These are phyloP conservation scores for Oreortyx pictus DNA, from an alignment of 2,797 vertebrate genomes.

Conservation along the genomic window DNA sequence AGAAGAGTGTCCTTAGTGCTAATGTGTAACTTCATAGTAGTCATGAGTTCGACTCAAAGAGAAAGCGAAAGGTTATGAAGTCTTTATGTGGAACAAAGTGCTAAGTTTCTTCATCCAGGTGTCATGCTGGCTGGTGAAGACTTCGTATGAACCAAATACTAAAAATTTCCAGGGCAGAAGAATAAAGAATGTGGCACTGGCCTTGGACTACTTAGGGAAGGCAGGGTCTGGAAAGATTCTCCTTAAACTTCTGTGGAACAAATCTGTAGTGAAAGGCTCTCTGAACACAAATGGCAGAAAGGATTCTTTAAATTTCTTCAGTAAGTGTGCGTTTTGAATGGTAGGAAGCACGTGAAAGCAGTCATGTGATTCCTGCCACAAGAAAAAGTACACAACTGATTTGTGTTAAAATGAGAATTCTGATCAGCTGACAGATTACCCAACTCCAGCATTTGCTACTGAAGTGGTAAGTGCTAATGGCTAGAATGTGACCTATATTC, in stretches of 20 bases:
- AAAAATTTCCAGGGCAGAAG: not conserved
- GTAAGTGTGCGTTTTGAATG: not conserved
- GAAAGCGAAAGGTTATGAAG: not conserved
- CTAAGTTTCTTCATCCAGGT: not conserved
- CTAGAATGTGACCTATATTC: conserved; percentile 66
- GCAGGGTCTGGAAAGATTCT: not conserved
- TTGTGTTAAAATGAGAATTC: conserved; percentile 41
- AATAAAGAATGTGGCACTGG: not conserved
- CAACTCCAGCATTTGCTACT: conserved; percentile 47
- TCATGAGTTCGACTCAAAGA: conserved; percentile 3
- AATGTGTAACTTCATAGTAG: conserved; percentile 11
- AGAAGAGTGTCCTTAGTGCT: not conserved
- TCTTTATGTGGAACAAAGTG: not conserved
- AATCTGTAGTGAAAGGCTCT: not conserved
- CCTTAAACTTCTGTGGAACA: not conserved
- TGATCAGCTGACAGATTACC: conserved; percentile 47
- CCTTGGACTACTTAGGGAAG: not conserved
- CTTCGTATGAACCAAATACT: not conserved
- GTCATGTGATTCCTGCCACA: not conserved
- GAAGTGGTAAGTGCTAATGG: conserved; percentile 48
- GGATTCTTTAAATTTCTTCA: not conserved
- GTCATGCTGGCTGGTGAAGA: not conserved
- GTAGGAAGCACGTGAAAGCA: conserved; percentile 3
- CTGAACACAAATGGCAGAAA: not conserved
- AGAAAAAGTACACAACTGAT: conserved; percentile 1